phyloP scores from a whole-genome alignment of 1,140 invertebrate species.

The Bombus turneri region DNA sequence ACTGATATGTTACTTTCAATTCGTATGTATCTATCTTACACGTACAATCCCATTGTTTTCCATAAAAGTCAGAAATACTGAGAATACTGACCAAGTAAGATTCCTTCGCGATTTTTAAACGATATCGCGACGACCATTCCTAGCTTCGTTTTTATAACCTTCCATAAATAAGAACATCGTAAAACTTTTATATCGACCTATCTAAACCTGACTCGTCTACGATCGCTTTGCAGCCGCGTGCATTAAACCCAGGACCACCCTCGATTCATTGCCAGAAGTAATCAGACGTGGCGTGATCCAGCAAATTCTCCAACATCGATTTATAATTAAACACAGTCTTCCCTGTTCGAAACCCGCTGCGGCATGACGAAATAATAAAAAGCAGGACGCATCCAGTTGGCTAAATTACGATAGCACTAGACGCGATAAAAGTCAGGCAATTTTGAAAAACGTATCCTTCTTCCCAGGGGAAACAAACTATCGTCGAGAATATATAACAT shows the following conservation, averaged over 20 bases:
- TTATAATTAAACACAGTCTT: slow-evolving; percentile 1
- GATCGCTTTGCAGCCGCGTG: neutral
- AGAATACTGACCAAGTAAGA: neutral
- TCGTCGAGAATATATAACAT: neutral
- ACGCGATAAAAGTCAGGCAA: neutral
- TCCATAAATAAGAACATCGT: neutral
- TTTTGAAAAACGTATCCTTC: neutral
- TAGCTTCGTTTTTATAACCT: neutral
- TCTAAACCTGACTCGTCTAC: neutral
- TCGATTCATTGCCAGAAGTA: neutral
- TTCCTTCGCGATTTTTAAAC: too few species aligned
- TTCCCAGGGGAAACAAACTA: neutral
- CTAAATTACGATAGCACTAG: neutral
- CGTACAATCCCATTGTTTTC: too few species aligned
- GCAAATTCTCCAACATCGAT: neutral
- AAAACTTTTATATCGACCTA: neutral
- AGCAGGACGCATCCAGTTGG: neutral
- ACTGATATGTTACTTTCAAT: too few species aligned
- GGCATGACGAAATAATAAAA: neutral
- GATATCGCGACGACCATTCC: neutral
- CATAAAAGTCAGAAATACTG: neutral
- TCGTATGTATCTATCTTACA: too few species aligned
- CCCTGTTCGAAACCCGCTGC: neutral
- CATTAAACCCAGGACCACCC: neutral
- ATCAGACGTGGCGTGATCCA: neutral